phyloP scores from a whole-genome alignment of 2,888 invertebrate genomes.

The Eupithecia insigniata region DNA sequence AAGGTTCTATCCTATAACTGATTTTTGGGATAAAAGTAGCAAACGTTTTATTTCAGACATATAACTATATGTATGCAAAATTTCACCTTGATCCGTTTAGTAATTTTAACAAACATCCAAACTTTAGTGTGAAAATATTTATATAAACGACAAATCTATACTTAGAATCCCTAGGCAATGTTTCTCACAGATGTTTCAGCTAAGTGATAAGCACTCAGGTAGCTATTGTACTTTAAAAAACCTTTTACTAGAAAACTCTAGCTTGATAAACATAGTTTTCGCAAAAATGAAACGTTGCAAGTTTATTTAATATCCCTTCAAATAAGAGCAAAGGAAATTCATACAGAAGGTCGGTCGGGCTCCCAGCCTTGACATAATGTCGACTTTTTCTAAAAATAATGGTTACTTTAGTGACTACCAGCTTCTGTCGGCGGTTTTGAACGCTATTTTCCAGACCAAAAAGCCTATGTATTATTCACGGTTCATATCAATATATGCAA shows the following conservation, averaged over 20 bases:
- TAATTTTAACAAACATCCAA: background rate
- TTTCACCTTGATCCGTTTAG: too few relatives aligned
- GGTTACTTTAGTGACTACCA: too few relatives aligned
- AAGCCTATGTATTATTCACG: too few relatives aligned
- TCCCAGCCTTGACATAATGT: conserved; percentile 28
- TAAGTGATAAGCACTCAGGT: conserved; percentile 2
- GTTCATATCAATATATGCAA: too few relatives aligned
- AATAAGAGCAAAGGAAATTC: conserved; percentile 28
- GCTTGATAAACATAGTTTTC: background rate
- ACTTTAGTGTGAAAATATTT: background rate
- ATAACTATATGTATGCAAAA: too few relatives aligned
- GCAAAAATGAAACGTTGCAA: conserved; percentile 19
- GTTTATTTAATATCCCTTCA: conserved; percentile 32
- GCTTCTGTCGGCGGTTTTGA: too few relatives aligned
- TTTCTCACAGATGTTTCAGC: background rate
- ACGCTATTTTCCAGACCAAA: too few relatives aligned
- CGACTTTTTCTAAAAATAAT: conserved; percentile 21
- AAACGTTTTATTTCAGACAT: too few relatives aligned
- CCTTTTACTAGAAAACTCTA: background rate
- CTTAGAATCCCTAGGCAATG: background rate
- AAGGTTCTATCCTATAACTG: too few relatives aligned
- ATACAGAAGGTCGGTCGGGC: conserved; percentile 20
- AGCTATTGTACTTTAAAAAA: background rate
- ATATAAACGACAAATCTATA: background rate
- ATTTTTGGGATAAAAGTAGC: too few relatives aligned